phyloP scores from a whole-genome alignment of 2,888 invertebrate species.

The Caenorhabditis sinica region DNA sequence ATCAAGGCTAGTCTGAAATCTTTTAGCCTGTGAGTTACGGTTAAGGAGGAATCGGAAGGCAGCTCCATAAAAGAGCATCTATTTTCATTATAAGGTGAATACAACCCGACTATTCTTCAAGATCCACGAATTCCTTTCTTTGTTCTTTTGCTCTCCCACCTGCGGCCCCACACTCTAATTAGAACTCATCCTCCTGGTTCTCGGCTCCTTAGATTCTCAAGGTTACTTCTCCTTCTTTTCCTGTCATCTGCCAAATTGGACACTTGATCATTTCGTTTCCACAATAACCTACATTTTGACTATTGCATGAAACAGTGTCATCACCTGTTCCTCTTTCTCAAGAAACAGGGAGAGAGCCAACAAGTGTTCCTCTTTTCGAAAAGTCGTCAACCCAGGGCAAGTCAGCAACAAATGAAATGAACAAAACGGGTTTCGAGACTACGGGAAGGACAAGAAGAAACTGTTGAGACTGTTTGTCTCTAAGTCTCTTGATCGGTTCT shows the following conservation, averaged over 20 bases:
- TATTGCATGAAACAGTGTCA: slow-evolving; percentile 32
- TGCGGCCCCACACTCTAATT: slow-evolving; percentile 16
- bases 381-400: slow-evolving; percentile 28
- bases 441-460: slow-evolving; percentile 34
- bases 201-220: slow-evolving; percentile 22
- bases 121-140: not conserved
- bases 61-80: too few species aligned
- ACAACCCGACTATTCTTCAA: not conserved
- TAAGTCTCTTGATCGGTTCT: slow-evolving; percentile 52
- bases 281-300: slow-evolving; percentile 40
- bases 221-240: slow-evolving; percentile 11
- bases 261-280: slow-evolving; percentile 32
- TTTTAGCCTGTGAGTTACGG: too few species aligned
- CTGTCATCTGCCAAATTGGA: slow-evolving; percentile 20
- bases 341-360: slow-evolving; percentile 32
- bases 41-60: too few species aligned
- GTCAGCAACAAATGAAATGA: slow-evolving; percentile 52
- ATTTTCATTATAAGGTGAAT: too few species aligned
- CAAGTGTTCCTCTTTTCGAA: slow-evolving; percentile 42
- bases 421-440: slow-evolving; percentile 62
- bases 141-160: not conserved
- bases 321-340: slow-evolving; percentile 35
- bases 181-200: not conserved
- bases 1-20: too few species aligned
- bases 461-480: slow-evolving; percentile 32